phyloP scores from a whole-genome alignment of 1,140 invertebrate species.

The Pseudobourletiella spinata region DNA sequence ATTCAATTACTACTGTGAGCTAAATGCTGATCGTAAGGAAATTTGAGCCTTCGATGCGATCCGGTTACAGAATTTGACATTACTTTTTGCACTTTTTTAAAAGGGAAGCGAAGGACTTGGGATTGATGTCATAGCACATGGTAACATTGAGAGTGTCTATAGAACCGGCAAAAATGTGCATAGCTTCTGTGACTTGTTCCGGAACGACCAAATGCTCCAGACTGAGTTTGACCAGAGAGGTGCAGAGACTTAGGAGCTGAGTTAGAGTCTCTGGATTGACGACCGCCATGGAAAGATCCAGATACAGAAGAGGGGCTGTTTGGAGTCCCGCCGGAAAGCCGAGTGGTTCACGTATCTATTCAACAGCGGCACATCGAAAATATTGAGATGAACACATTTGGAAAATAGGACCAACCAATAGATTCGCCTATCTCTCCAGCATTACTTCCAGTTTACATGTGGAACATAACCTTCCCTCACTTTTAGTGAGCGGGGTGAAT shows the following conservation, averaged over 20 bases:
- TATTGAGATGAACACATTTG: no score
- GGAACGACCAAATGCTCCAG: slow-evolving; percentile 19
- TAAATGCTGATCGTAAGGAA: not conserved
- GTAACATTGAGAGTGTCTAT: slow-evolving; percentile 28
- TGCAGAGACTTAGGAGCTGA: slow-evolving; percentile 4
- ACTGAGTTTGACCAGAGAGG: slow-evolving; percentile 24
- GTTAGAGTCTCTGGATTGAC: slow-evolving; percentile 10
- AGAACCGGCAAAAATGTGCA: slow-evolving; percentile 12
- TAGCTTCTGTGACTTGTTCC: slow-evolving; percentile 9
- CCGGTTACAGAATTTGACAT: no score
- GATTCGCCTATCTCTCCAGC: no score
- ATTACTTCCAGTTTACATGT: not conserved
- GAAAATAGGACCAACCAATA: no score
- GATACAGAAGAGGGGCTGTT: slow-evolving; percentile 8
- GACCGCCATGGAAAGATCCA: slow-evolving; percentile 17
- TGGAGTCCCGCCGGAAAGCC: slow-evolving; percentile 5
- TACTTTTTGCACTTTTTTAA: slow-evolving; percentile 8
- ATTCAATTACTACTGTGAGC: not conserved
- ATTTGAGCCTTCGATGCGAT: not conserved
- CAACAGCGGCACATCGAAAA: no score
- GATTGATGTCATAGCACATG: slow-evolving; percentile 25
- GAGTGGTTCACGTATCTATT: slow-evolving; percentile 11
- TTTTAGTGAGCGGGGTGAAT: no score
- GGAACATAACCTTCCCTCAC: no score
- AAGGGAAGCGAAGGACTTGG: slow-evolving; percentile 4